A percentile compares a stretch with the other conserved stretches of the same genome.
Conservation (phyloP, 2,113 vertebrate species). For the Leptodactylus fuscus region DNA sequence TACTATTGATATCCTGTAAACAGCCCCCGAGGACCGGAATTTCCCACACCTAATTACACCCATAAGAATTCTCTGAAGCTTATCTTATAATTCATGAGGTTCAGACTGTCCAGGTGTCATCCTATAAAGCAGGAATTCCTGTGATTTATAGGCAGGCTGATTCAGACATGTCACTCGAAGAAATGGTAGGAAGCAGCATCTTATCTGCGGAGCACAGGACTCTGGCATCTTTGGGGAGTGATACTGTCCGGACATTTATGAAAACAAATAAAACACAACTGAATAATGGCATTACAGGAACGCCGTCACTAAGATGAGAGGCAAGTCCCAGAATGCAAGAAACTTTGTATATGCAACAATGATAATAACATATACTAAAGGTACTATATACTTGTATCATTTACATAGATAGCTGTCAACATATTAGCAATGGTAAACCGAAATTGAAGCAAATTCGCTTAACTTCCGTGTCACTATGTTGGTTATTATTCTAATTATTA, state of each 20-base stretch:
- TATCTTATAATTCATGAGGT: constrained; percentile 36
- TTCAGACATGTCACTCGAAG: constrained; percentile 25
- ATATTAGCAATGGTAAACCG: not conserved
- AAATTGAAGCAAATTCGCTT: no score
- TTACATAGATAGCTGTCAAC: not conserved
- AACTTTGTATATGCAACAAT: not conserved
- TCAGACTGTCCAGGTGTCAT: constrained; percentile 37
- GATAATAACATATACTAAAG: not conserved
- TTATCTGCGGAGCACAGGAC: constrained; percentile 4
- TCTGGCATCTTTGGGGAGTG: not conserved
- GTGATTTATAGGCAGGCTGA: constrained; percentile 40
- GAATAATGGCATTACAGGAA: not conserved
- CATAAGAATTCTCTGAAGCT: not conserved
- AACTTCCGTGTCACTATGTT: no score
- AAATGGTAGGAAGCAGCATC: not conserved
- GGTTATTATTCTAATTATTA: no score
- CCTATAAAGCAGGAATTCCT: constrained; percentile 1
- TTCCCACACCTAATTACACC: constrained; percentile 43
- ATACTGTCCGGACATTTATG: constrained; percentile 14
- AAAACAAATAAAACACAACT: constrained; percentile 9
- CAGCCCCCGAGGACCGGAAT: constrained; percentile 22
- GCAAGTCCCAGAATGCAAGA: not conserved
- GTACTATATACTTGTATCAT: not conserved
- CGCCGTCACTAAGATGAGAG: not conserved
- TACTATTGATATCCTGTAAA: constrained; percentile 22